Percentiles rank a stretch among this genome's conserved stretches.
phyloP scores from a whole-genome alignment of 2,888 invertebrate species.

The Heliconius aoede region DNA sequence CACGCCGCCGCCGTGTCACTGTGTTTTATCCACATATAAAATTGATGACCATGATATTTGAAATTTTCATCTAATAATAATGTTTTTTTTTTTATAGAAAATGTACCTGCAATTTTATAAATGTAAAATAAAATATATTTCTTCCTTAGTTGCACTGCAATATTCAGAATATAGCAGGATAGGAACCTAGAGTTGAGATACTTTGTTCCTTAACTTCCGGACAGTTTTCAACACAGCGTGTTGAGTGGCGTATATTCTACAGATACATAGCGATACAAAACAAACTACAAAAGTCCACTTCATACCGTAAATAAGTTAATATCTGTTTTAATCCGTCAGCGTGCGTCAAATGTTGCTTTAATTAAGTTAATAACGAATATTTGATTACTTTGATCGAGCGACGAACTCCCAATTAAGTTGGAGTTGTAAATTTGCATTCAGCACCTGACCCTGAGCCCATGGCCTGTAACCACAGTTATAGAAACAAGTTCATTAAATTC shows the following conservation, averaged over 20 bases:
- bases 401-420: constrained; percentile 10
- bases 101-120: background rate
- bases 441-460: no score
- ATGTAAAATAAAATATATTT: background rate
- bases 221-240: background rate
- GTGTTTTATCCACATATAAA: constrained; percentile 23
- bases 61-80: background rate
- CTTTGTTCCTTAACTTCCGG: background rate
- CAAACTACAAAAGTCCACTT: background rate
- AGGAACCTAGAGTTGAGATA: no score
- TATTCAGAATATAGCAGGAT: no score
- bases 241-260: background rate
- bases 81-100: background rate
- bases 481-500: background rate
- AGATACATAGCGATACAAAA: background rate
- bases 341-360: constrained; percentile 24
- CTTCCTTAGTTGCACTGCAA: no score
- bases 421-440: constrained; percentile 22
- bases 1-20: background rate
- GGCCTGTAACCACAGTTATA: background rate
- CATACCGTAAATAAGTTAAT: constrained; percentile 9
- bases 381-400: constrained; percentile 28
- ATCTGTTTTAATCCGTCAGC: constrained; percentile 23
- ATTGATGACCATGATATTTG: constrained; percentile 25
- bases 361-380: constrained; percentile 23